phyloP scores from a whole-genome alignment of 1,140 invertebrate genomes.

The Archivesica marissinica region DNA sequence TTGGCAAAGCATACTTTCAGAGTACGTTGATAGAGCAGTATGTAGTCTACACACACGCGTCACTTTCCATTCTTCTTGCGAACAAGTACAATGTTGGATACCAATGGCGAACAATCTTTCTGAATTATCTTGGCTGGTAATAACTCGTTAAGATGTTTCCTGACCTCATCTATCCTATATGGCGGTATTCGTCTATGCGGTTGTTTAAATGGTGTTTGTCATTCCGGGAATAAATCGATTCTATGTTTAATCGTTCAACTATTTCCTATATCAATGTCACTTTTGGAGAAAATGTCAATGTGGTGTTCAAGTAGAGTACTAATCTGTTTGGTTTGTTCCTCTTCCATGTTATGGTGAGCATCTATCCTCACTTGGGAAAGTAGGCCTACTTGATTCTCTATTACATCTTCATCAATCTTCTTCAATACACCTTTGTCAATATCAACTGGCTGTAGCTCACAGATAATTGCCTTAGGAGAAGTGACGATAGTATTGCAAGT shows the following conservation, averaged over 20 bases:
- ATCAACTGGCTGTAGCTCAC: too few relatives aligned
- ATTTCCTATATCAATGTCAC: constrained; percentile 1
- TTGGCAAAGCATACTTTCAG: background rate
- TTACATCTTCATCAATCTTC: too few relatives aligned
- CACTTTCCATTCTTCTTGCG: constrained; percentile 9
- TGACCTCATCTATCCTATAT: background rate
- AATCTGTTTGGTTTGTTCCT: too few relatives aligned
- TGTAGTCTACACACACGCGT: background rate
- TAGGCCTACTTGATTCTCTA: too few relatives aligned
- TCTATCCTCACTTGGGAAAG: too few relatives aligned
- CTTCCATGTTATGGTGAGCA: too few relatives aligned
- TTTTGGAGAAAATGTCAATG: background rate
- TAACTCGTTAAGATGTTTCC: background rate
- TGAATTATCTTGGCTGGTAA: background rate
- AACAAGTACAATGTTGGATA: background rate
- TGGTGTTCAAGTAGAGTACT: too few relatives aligned
- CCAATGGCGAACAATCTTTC: background rate
- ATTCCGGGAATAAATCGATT: background rate
- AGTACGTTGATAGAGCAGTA: background rate
- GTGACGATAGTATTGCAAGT: too few relatives aligned
- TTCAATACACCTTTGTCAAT: too few relatives aligned
- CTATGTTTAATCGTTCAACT: background rate
- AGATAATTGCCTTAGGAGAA: too few relatives aligned
- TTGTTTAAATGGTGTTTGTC: constrained; percentile 8
- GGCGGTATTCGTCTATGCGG: constrained; percentile 1